Evolutionary conservation across 2,888 invertebrate species (phyloP).

Genomic region (Hemithea aestivaria): DNA sequence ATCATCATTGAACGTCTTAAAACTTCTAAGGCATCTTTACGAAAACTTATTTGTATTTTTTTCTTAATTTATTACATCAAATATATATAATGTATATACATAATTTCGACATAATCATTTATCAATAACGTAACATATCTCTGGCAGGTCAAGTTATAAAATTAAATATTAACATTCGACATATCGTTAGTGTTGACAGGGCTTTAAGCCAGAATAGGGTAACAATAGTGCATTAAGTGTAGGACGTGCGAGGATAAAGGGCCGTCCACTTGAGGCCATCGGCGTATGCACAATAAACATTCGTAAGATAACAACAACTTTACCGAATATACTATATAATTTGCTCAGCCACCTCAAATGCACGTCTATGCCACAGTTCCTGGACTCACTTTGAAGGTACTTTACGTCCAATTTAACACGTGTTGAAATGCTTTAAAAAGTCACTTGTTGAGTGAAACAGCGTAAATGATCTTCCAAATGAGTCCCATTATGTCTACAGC

Average conservation of each 20-base stretch:
- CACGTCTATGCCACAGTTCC: conserved; percentile 4
- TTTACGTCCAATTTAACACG: no score
- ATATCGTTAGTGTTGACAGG: conserved; percentile 14
- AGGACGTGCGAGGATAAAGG: conserved; percentile 39
- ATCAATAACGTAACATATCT: conserved; percentile 64
- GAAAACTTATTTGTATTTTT: conserved; percentile 74
- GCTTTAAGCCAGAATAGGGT: conserved; percentile 54
- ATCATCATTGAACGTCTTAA: conserved; percentile 57
- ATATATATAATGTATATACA: conserved; percentile 78
- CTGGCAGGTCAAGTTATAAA: conserved; percentile 63
- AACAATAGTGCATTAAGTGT: conserved; percentile 48
- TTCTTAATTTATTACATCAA: conserved; percentile 76
- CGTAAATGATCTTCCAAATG: no score
- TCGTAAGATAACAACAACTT: conserved; percentile 1
- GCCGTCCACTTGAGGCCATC: conserved; percentile 39
- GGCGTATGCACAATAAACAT: conserved; percentile 9
- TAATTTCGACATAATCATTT: conserved; percentile 74
- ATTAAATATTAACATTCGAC: conserved; percentile 33
- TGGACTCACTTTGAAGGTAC: no score
- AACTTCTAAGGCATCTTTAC: conserved; percentile 73
- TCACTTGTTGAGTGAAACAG: no score
- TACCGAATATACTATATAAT: no score
- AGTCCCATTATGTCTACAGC: conserved; percentile 20
- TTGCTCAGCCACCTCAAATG: conserved; percentile 31
- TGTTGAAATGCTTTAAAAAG: no score